Evolutionary conservation across 2,797 vertebrate species (phyloP).

Genomic region (Aphelocoma californica): DNA sequence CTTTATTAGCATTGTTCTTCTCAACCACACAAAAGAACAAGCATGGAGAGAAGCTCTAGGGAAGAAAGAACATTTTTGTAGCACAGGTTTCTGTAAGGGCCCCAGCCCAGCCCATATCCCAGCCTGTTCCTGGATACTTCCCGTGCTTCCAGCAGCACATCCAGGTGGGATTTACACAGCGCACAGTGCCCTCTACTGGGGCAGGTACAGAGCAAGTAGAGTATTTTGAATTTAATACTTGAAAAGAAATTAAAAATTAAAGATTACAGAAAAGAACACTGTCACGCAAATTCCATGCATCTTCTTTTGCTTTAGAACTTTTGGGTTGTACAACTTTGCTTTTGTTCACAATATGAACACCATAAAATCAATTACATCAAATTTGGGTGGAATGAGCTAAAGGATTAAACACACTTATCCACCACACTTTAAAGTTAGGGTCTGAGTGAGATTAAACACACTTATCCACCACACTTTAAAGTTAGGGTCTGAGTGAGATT

Average conservation of each 20-base stretch:
- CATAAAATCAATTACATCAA: neutral
- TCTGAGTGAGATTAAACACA: neutral
- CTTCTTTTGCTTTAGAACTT: neutral
- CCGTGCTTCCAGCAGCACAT: neutral
- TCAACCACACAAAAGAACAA: neutral
- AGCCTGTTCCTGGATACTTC: neutral
- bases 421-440: neutral
- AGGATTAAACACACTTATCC: neutral
- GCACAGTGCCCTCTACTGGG: constrained; percentile 62
- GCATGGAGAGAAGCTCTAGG: neutral
- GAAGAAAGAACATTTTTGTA: neutral
- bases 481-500: neutral
- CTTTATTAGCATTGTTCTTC: neutral
- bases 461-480: neutral
- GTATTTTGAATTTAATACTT: neutral
- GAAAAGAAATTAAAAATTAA: neutral
- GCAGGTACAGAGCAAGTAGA: neutral
- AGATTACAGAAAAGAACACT: neutral
- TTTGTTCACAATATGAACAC: neutral
- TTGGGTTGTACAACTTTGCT: neutral
- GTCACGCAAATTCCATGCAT: fast-evolving
- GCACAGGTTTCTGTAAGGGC: neutral
- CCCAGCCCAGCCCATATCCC: neutral
- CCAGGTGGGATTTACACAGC: neutral
- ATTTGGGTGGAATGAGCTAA: neutral